Evolutionary conservation across 2,113 vertebrate genomes (phyloP), one percentile per base, ranked within the genome.

Genomic region (Periophthalmus modestus): DNA sequence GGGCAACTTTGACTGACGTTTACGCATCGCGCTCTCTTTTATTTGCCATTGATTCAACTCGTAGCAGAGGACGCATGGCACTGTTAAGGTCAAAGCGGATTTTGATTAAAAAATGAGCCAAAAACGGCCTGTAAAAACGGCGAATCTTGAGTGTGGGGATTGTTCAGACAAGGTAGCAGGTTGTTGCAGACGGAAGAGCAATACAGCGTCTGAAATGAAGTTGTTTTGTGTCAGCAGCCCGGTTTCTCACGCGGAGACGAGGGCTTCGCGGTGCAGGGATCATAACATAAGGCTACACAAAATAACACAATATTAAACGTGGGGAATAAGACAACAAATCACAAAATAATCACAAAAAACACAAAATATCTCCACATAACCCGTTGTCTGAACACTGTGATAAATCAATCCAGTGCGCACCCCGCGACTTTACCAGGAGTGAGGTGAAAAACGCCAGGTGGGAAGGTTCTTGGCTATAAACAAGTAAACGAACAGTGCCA

Each of bases 1-100:
- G 34, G 62, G 62, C 62, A 65, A 65, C 62, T 65, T 65, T 65
- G 73, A 75, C 78, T 47, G 65, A 67, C 65, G 65, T 65, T 65
- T 65, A 65, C 62, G 62, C 62, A 65, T 39, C 62, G 62, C 62
- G 18, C 62, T 65, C 62, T 28, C 13, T 63, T 63, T 63, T 36
- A 36, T 36, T 63, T 36, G 61, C 28, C 61, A 19, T 63, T 10
- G 33, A 43, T 65, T 65, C 34, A 11, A 43, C 62, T 39, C 62
- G 62, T 65, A 65, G 6, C 34, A 16, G 34, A 65, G 62, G 62
- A 65, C 62, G 62, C 34, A 12, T 34, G 34, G 62, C 62, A 18
- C 62, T 18, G 62, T 34, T 65, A 43, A 65, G 62, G 62, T 65
- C 62, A 65, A n/a, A 43, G 52, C 33, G 34, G 33, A 12, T 39